Percentiles rank a stretch among this genome's conserved stretches.
Conservation (phyloP, 2,888 invertebrate genomes). For the Siphlonurus alternatus region DNA sequence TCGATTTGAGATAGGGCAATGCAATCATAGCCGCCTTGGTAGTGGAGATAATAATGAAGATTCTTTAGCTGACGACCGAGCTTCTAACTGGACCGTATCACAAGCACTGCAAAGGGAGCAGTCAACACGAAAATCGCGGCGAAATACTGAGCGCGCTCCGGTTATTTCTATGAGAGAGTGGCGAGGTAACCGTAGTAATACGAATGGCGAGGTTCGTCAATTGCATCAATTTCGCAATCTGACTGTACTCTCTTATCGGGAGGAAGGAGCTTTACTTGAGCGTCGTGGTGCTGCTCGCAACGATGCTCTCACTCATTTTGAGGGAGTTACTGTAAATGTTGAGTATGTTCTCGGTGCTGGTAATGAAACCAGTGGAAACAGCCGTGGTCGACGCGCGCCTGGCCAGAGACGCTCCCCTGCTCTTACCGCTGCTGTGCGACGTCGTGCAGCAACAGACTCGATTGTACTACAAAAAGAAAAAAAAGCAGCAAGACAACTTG, state of each 20-base stretch:
- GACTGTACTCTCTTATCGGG: conserved; percentile 11
- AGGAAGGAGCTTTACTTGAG: conserved; percentile 1
- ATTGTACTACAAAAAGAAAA: conserved; percentile 20
- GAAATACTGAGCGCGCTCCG: not conserved
- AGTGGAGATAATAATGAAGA: conserved; percentile 7
- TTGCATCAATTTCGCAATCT: conserved; percentile 12
- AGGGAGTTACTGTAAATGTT: conserved; percentile 18
- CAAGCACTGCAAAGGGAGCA: not conserved
- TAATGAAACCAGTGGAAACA: not conserved
- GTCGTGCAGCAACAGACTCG: conserved; percentile 7
- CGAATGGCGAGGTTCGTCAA: conserved; percentile 7
- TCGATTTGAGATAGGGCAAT: conserved; percentile 13
- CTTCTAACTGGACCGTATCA: not conserved
- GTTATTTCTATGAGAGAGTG: conserved; percentile 5
- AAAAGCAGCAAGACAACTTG: conserved; percentile 37
- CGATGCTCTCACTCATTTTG: conserved; percentile 12
- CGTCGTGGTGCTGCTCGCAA: not conserved
- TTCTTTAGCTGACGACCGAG: conserved; percentile 10
- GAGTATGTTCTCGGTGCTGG: conserved; percentile 14
- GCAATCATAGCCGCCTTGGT: conserved; percentile 10
- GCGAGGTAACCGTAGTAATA: not conserved
- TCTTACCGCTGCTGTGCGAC: not conserved
- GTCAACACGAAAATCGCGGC: not conserved
- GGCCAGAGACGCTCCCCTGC: not conserved
- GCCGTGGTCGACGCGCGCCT: not conserved